phyloP scores from a whole-genome alignment of 2,797 vertebrate genomes.

The Phalloptychus januarius region DNA sequence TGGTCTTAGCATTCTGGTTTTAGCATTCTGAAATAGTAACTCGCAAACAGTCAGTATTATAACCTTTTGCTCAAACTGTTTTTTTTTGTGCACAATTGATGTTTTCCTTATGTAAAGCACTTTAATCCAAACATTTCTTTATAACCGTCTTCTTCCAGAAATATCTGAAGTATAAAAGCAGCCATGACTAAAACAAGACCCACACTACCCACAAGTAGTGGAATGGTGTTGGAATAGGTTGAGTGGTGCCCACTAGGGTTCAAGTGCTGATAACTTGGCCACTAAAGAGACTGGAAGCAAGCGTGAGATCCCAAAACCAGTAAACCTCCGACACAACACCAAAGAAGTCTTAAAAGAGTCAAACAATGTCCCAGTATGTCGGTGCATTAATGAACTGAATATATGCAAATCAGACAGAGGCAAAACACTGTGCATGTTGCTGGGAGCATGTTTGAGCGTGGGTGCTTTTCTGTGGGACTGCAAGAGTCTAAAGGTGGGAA shows the following conservation, averaged over 20 bases:
- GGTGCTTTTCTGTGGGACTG: constrained; percentile 59
- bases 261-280: constrained; percentile 66
- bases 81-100: not conserved
- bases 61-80: not conserved
- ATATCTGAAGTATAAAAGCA: not conserved
- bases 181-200: constrained; percentile 18
- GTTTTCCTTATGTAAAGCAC: not conserved
- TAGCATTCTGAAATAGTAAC: no score
- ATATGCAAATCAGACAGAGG: constrained; percentile 69
- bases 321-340: constrained; percentile 48
- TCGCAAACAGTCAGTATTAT: not conserved
- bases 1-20: not conserved
- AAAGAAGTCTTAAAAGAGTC: constrained; percentile 35
- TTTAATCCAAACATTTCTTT: not conserved
- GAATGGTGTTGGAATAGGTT: constrained; percentile 40
- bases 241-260: constrained; percentile 67
- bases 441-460: constrained; percentile 49
- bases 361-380: constrained; percentile 70
- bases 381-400: constrained; percentile 72
- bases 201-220: constrained; percentile 16
- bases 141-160: not conserved
- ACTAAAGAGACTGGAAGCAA: constrained; percentile 48
- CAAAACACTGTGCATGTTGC: constrained; percentile 57
- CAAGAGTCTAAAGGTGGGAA: constrained; percentile 80
- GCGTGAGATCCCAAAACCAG: constrained; percentile 52